These are phyloP conservation scores for Aleiodes sp. DNA, from an alignment of 1,140 invertebrate species.

Conservation along the genomic window DNA sequence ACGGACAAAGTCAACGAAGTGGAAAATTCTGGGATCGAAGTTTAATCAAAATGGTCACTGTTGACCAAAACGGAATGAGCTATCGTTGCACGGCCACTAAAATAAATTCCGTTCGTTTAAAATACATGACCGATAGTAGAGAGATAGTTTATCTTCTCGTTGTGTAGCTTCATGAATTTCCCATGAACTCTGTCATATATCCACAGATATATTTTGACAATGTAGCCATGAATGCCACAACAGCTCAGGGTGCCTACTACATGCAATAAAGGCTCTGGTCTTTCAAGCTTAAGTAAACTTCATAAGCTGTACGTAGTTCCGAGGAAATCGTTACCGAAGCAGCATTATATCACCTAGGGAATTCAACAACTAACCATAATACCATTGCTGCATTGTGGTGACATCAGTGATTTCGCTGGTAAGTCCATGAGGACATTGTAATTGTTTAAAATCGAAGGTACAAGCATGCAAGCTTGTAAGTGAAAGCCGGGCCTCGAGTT, in stretches of 20 bases:
- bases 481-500: background rate
- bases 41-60: background rate
- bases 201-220: background rate
- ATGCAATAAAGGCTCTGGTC: background rate
- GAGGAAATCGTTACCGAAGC: background rate
- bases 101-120: background rate
- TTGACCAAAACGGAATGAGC: background rate
- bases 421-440: too few species aligned
- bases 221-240: background rate
- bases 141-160: background rate
- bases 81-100: background rate
- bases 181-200: background rate
- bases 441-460: background rate
- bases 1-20: too few species aligned
- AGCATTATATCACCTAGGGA: background rate
- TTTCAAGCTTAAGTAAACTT: background rate
- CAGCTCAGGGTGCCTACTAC: background rate
- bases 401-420: background rate
- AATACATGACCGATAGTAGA: background rate
- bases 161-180: background rate
- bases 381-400: background rate
- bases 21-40: background rate
- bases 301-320: background rate
- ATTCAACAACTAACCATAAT: background rate
- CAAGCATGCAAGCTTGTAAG: background rate